phyloP scores from a whole-genome alignment of 2,113 vertebrate genomes.

The Choloepus hoffmanni region DNA sequence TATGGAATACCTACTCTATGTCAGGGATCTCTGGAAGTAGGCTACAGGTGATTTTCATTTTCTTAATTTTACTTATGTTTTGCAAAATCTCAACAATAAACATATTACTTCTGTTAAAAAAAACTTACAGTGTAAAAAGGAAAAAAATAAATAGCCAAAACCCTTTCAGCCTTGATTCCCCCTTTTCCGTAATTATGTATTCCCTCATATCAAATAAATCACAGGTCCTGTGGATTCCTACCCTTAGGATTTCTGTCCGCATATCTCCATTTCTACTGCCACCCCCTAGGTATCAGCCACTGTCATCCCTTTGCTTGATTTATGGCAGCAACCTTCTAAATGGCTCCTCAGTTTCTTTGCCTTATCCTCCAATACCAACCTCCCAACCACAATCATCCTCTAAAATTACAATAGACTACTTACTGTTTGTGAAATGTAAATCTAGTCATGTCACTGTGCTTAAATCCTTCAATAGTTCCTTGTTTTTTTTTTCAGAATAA shows the following conservation, averaged over 20 bases:
- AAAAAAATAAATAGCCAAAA: too few relatives aligned
- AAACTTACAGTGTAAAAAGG: neutral
- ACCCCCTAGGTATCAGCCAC: neutral
- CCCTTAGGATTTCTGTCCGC: neutral
- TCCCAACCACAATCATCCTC: neutral
- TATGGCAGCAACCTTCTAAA: neutral
- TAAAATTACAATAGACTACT: neutral
- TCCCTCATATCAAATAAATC: neutral
- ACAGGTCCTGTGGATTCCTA: neutral
- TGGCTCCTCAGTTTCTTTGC: neutral
- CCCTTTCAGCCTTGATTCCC: neutral
- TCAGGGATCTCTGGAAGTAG: neutral
- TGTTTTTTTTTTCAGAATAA: neutral
- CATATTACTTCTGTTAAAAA: neutral
- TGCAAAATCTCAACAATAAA: neutral
- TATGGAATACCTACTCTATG: neutral
- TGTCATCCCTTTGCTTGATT: neutral
- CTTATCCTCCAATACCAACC: neutral
- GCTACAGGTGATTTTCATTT: neutral
- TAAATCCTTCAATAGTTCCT: neutral
- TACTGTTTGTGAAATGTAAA: neutral
- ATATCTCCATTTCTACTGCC: neutral
- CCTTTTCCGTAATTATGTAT: neutral
- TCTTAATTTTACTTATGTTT: conserved; percentile 3
- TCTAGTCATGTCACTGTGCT: neutral